These are phyloP conservation scores for Eilema caniola DNA, from an alignment of 2,888 invertebrate species.

Conservation along the genomic window DNA sequence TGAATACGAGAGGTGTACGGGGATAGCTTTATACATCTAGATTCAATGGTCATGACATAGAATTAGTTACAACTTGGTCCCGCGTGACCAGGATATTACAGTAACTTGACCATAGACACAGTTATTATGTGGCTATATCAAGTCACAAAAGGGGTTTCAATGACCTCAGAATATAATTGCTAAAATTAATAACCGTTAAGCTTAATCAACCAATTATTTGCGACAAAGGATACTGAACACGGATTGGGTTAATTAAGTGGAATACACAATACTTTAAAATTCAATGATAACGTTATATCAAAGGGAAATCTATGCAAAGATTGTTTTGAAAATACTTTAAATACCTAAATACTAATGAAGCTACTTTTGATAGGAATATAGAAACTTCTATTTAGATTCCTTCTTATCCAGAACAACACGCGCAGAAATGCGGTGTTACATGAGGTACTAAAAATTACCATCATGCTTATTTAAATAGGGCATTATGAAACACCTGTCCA, in stretches of 20 bases:
- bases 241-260: conserved; percentile 12
- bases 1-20: no score
- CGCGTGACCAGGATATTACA: no score
- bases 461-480: no score
- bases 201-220: conserved; percentile 27
- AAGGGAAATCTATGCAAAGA: neutral
- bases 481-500: no score
- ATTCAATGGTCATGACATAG: no score
- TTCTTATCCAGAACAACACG: no score
- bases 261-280: conserved; percentile 10
- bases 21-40: no score
- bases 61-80: no score
- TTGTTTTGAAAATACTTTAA: neutral
- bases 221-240: conserved; percentile 29
- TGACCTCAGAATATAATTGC: conserved; percentile 25
- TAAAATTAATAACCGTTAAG: conserved; percentile 26
- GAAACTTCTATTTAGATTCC: no score
- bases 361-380: no score
- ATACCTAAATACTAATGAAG: neutral
- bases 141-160: conserved; percentile 6
- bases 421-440: no score
- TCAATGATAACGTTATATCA: neutral
- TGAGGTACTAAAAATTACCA: no score
- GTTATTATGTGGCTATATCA: conserved; percentile 15
- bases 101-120: neutral